Base-by-base conservation (phyloP, 2,888 invertebrate genomes). In the Candidula unifasciata region DNA sequence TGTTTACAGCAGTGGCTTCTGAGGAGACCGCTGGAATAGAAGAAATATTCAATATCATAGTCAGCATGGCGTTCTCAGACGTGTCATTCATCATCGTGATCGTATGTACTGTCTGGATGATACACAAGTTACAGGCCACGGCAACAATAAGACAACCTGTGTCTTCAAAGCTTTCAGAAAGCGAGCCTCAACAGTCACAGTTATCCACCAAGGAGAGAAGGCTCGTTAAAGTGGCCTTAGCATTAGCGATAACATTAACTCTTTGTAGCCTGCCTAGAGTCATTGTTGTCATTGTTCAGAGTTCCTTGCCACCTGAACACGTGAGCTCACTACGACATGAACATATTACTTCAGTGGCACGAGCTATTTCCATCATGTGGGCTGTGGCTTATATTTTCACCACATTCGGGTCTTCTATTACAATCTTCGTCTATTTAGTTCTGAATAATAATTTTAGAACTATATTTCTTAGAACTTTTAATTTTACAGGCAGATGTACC, bases 381-480 rank as follows among this genome's bases (percentile, higher is more conserved):
- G 8, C 68, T 3, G 27, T 68, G n/a, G 68, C 33, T 16, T 68
- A 68, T 33, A 33, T 16, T 30, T 30, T 30, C 16, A 68, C 13
- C 5, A 10, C 18, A 30, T 18, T 68, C 2, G 68, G 68, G n/a
- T 76, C 54, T 27, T 76, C 76, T 2, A 27, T 76, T 18, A 54
- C 37, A 24, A 52, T 54, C 6, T 30, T 76, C 0, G 30, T 76
- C 5, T 76, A 76, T 76, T 21, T 54, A 6, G n/a, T 18, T 16
- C 54, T 76, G 8, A 76, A 76, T 54, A 27, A 27, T 16, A 52
- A 54, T 27, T 76, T 27, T 30, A 76, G 76, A 76, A 27, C 73
- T 0, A 24, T 35, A 10, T 73, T 73, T 37, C 6, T 44, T 44
- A 6, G 44, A 10, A 13, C 44, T 44, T 44, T 44, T 44, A 44